Evolutionary conservation across 2,113 vertebrate genomes (phyloP).

Genomic region (Melozone crissalis): DNA sequence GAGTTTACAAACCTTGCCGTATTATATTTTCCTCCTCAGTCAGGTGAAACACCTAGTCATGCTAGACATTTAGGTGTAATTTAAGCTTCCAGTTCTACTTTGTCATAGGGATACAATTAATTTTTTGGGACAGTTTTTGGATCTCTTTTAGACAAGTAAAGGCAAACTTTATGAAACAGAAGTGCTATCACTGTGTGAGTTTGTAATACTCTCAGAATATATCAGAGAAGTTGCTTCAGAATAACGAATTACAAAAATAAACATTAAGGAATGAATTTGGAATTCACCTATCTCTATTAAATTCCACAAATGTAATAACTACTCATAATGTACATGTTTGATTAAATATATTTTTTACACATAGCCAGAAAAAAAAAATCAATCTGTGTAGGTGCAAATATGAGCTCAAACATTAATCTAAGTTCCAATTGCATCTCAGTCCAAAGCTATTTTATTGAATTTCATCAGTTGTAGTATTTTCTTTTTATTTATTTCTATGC

Average conservation of each 20-base stretch:
- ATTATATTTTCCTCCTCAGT: not conserved
- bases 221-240: not conserved
- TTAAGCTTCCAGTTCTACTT: not conserved
- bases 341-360: not conserved
- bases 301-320: not conserved
- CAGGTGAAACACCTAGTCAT: not conserved
- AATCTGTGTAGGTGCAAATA: not conserved
- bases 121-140: not conserved
- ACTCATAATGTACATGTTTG: not conserved
- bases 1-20: not conserved
- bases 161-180: not conserved
- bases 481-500: not conserved
- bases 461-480: not conserved
- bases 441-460: not conserved
- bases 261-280: not conserved
- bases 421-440: not conserved
- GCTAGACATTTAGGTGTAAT: not conserved
- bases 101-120: not conserved
- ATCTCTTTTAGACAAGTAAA: not conserved
- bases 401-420: not conserved
- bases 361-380: not conserved
- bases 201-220: not conserved
- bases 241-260: not conserved
- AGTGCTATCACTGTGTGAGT: not conserved
- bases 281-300: not conserved